Evolutionary conservation across 2,113 vertebrate species (phyloP).

Genomic region (Odobenus rosmarus): DNA sequence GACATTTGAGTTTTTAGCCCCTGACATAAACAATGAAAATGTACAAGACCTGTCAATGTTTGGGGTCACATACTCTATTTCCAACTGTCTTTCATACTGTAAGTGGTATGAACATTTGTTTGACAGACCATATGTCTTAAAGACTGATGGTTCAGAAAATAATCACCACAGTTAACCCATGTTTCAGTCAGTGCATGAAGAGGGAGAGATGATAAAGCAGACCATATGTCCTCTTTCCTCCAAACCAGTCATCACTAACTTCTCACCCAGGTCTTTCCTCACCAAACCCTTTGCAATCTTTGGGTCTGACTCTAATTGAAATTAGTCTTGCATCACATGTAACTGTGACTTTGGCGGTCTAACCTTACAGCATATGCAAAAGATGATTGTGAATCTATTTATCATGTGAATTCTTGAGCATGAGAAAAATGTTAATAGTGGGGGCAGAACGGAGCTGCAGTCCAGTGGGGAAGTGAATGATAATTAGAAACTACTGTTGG

Average conservation of each 20-base stretch:
- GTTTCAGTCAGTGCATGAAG: not conserved
- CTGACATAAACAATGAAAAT: not conserved
- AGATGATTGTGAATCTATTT: constrained; percentile 18
- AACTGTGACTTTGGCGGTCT: not conserved
- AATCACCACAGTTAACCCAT: not conserved
- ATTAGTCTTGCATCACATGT: not conserved
- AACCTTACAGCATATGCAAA: not conserved
- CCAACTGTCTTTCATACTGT: not conserved
- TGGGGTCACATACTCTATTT: not conserved
- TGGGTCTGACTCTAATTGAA: not conserved
- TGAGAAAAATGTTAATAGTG: constrained; percentile 41
- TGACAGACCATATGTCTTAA: not conserved
- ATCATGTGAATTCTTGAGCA: constrained; percentile 14
- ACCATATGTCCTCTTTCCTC: not conserved
- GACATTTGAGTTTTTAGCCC: not conserved
- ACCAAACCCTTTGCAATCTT: not conserved
- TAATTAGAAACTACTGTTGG: not conserved
- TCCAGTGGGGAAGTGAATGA: not conserved
- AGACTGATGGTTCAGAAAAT: constrained; percentile 15
- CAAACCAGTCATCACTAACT: constrained; percentile 8
- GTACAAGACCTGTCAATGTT: not conserved
- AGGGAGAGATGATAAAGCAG: not conserved
- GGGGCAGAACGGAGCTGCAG: not conserved
- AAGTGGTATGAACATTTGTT: not conserved
- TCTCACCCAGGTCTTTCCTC: not conserved